Evolutionary conservation across 2,888 invertebrate genomes (phyloP), one percentile per base, ranked within the genome.

Genomic region (Stomorhina lunata): DNA sequence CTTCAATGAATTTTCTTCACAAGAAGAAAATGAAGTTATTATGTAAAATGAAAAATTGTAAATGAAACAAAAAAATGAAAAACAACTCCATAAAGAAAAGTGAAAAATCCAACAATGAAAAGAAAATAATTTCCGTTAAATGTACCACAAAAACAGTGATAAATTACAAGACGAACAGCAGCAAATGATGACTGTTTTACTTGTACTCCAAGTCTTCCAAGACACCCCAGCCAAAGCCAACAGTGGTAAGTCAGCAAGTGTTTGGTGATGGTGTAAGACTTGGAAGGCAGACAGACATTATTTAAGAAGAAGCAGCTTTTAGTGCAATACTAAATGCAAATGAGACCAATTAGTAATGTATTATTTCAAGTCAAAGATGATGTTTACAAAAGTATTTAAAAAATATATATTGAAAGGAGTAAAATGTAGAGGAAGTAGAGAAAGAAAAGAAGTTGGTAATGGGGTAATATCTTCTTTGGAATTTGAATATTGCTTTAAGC

Each of bases 271-370:
- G 2, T 2, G 55, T 10, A 25, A 45, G 55, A n/a, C n/a, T n/a
- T 27, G 15, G 25, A n/a, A 48, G 43, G 6, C 17, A 43, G 37
- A 34, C 29, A 71, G 65, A 4, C n/a, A n/a, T n/a, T 43, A 43
- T 43, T 43, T 17, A 43, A n/a, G 22, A 32, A 61, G 50, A 27
- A 37, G 20, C 48, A 68, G 66, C 59, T 55, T 55, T 63, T 45
- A 68, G 22, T 55, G 25, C 45, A 77, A 34, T 25, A 65, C 10
- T 9, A 69, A 69, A 82, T 79, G 73, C 79, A 82, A 79, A 75
- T 79, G 75, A 78, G 75, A 82, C 81, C 81, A 82, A 82, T 82
- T 82, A 82, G 78, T 71, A 75, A 75, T 15, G 65, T 82, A 82
- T 79, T 82, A 82, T 82, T 82, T 59, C 32, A 73, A 69, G 69